phyloP scores from a whole-genome alignment of 2,797 vertebrate species.

The Gobionotothen gibberifrons region DNA sequence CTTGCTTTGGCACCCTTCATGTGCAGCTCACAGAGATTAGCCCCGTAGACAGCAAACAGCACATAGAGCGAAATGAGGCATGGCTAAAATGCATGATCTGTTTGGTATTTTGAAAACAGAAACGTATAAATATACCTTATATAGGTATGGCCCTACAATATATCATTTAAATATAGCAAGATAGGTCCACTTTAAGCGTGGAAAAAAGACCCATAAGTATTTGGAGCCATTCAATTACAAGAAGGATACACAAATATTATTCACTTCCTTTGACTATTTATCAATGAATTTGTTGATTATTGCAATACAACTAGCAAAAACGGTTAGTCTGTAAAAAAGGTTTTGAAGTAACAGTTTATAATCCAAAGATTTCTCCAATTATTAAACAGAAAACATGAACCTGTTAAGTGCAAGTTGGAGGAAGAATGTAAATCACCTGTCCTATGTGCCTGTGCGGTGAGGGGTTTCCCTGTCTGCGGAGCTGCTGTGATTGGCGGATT shows the following conservation, averaged over 20 bases:
- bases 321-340: background rate
- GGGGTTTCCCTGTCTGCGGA: constrained; percentile 62
- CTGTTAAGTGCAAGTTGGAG: background rate
- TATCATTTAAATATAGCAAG: too few species aligned
- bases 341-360: background rate
- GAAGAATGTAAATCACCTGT: constrained; percentile 58
- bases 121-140: too few species aligned
- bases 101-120: too few species aligned
- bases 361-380: background rate
- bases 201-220: too few species aligned
- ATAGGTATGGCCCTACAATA: too few species aligned
- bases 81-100: too few species aligned
- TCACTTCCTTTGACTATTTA: background rate
- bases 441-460: constrained; percentile 72
- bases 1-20: constrained; percentile 34
- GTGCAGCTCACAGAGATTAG: too few species aligned
- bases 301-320: background rate
- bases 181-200: too few species aligned
- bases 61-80: too few species aligned
- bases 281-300: background rate
- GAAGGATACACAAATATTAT: too few species aligned
- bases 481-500: constrained; percentile 77
- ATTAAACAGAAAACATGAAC: background rate
- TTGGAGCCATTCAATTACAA: too few species aligned
- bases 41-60: too few species aligned